Conservation (phyloP, 1,140 invertebrate species). For the Contarinia nasturtii region DNA sequence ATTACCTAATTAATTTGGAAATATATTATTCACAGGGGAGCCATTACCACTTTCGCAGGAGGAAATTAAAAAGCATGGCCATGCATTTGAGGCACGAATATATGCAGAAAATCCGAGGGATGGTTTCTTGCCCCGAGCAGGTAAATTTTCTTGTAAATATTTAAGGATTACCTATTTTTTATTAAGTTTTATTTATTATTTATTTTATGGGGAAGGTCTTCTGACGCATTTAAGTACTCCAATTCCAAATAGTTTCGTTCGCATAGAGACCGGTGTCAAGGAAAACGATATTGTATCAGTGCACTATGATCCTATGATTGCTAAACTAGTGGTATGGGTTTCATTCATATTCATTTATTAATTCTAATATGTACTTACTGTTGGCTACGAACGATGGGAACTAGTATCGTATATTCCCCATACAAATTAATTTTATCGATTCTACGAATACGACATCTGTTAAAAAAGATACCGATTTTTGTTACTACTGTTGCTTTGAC, state of each 20-base stretch:
- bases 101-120: constrained; percentile 69
- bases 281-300: constrained; percentile 82
- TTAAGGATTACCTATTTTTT: too few species aligned
- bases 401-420: too few species aligned
- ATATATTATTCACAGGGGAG: constrained; percentile 39
- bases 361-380: too few species aligned
- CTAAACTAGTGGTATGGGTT: constrained; percentile 96
- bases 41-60: constrained; percentile 60
- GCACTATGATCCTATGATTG: constrained; percentile 99
- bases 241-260: constrained; percentile 30
- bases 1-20: too few species aligned
- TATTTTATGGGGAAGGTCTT: constrained; percentile 74
- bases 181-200: too few species aligned
- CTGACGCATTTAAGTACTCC: constrained; percentile 54
- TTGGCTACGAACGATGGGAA: too few species aligned
- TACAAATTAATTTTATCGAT: too few species aligned
- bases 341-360: too few species aligned
- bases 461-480: too few species aligned
- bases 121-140: not conserved
- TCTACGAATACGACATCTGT: too few species aligned
- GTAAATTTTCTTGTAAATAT: not conserved
- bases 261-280: constrained; percentile 62
- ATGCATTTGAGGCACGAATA: constrained; percentile 85
- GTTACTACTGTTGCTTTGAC: too few species aligned
- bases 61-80: constrained; percentile 55